Percentiles rank a stretch among this genome's conserved stretches.
These are phyloP conservation scores for Microplitis mediator DNA, from an alignment of 1,140 invertebrate species.

Conservation along the genomic window DNA sequence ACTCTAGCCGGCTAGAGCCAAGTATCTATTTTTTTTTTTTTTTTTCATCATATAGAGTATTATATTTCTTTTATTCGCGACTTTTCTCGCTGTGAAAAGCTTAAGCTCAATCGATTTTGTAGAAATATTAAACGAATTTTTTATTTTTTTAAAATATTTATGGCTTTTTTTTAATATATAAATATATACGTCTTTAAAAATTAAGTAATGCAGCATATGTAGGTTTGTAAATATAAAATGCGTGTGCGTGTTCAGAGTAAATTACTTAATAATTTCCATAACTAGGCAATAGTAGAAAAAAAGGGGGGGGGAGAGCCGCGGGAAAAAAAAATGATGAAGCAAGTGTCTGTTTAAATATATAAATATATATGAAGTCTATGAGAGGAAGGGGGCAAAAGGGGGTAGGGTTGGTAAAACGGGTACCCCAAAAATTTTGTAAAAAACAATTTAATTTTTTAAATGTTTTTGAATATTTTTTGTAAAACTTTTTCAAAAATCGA, in stretches of 20 bases:
- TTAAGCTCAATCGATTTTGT: not conserved
- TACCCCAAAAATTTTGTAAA: too few species aligned
- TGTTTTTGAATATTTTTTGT: too few species aligned
- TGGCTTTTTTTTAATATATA: too few species aligned
- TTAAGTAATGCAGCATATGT: not conserved
- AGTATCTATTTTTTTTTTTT: conserved; percentile 2
- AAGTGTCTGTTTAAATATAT: not conserved
- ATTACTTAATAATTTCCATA: conserved; percentile 60
- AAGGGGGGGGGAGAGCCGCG: conserved; percentile 32
- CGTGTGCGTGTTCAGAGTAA: conserved; percentile 36
- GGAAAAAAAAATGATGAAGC: conserved; percentile 36
- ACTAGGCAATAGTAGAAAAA: conserved; percentile 34
- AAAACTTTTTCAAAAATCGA: too few species aligned
- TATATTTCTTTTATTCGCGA: not conserved
- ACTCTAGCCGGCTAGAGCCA: conserved; percentile 26
- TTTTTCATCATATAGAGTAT: not conserved
- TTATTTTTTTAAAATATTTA: not conserved
- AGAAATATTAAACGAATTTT: not conserved
- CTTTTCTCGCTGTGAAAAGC: too few species aligned
- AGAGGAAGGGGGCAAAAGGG: too few species aligned
- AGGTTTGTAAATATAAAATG: not conserved
- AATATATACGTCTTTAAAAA: too few species aligned
- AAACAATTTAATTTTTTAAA: too few species aligned
- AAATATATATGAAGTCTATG: too few species aligned
- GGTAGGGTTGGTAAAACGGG: too few species aligned